phyloP scores from a whole-genome alignment of 2,797 vertebrate genomes.

The Phalloptychus januarius region DNA sequence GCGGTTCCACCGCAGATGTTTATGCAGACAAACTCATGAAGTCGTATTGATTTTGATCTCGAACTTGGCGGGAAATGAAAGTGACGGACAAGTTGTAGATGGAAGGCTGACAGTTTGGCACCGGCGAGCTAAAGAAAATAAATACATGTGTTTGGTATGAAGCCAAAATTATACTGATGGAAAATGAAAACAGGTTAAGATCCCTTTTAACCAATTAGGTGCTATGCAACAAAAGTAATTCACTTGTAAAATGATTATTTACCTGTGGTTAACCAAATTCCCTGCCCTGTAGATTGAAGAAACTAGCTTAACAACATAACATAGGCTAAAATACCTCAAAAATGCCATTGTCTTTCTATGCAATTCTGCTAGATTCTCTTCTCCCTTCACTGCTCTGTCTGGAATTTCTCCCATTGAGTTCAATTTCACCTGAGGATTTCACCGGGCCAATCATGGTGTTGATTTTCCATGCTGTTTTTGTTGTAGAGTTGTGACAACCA shows the following conservation, averaged over 20 bases:
- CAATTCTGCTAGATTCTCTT: too few species aligned
- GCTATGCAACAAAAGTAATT: not conserved
- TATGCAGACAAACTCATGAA: slow-evolving; percentile 26
- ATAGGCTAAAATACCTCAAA: not conserved
- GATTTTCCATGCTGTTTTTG: too few species aligned
- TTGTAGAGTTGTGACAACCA: too few species aligned
- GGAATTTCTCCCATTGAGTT: too few species aligned
- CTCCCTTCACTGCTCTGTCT: too few species aligned
- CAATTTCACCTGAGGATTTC: too few species aligned
- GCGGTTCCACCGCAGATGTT: slow-evolving; percentile 14
- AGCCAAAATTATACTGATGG: not conserved
- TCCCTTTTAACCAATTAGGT: not conserved
- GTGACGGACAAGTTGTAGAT: slow-evolving; percentile 15
- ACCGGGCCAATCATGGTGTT: too few species aligned
- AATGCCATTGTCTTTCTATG: not conserved
- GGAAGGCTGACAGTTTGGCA: not conserved
- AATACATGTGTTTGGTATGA: slow-evolving; percentile 5
- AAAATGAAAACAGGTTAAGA: not conserved
- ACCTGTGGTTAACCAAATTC: not conserved
- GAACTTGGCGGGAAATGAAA: slow-evolving; percentile 34
- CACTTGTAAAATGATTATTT: not conserved
- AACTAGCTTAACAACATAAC: not conserved
- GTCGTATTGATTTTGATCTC: slow-evolving; percentile 32
- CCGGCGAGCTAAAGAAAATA: slow-evolving; percentile 4
- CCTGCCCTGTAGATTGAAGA: not conserved